Base-by-base conservation (phyloP, 2,888 invertebrate species). In the Monoplex corrugatus region DNA sequence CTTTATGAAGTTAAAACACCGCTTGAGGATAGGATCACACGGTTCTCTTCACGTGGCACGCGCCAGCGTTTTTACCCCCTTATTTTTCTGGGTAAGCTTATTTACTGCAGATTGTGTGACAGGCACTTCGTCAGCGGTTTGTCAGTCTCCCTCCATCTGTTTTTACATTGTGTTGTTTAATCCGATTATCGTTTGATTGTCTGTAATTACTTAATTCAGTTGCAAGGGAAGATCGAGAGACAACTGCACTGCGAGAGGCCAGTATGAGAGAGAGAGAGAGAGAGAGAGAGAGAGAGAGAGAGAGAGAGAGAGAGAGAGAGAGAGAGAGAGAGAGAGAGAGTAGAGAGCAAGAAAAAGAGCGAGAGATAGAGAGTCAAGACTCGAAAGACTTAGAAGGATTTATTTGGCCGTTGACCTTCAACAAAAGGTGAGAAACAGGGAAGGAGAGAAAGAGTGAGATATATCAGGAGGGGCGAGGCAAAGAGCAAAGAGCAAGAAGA, bases 271-370 rank as follows among this genome's bases (percentile, higher is more conserved):
- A 35, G 38, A 50, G 80, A 57, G 80, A 87, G 87, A 87, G 87
- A 87, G 87, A 87, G 45, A 87, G 87, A 87, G 87, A 80, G 80
- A 80, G 78, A 80, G 32, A 80, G 50, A 80, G 80, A 87, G 80
- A 87, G 82, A 82, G n/a, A 44, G n/a, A 44, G n/a, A 82, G 44
- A 32, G 72, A 82, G 40, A 82, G 44, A n/a, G 23, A 44, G 44
- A 28, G 5, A n/a, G n/a, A 3, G 6, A n/a, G 44, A 28, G 40
- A 82, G 82, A 82, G 23, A n/a, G 16, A 44, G 10, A 16, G 8
- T 0, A 82, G n/a, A 82, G 40, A 82, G 40, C 43, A 0, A 82
- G 44, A n/a, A n/a, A 28, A 6, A 43, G n/a, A 82, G 3, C 43
- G 28, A 82, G 44, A 82, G 44, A 72, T 2, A 13, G 23, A 43